A percentile compares a stretch with the other conserved stretches of the same genome.
Evolutionary conservation across 2,113 vertebrate species (phyloP).

Genomic region (Mormyrus iriodes): DNA sequence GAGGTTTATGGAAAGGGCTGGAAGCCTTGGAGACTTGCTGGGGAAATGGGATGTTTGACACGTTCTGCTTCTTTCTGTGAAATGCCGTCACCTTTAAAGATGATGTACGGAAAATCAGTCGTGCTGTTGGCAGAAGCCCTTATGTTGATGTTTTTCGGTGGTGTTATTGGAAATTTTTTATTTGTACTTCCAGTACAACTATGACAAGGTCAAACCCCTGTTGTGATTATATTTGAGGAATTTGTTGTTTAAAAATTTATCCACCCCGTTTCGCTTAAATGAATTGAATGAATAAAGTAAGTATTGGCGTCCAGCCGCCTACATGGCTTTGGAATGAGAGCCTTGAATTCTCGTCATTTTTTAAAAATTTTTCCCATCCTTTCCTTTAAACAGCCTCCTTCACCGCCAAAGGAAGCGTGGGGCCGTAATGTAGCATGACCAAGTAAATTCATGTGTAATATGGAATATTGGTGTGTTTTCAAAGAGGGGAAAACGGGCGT

Average conservation of each 20-base stretch:
- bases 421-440: background rate
- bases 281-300: background rate
- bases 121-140: background rate
- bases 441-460: background rate
- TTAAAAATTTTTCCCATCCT: background rate
- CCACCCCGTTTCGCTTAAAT: background rate
- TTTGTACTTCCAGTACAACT: background rate
- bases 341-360: slow-evolving; percentile 16
- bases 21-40: background rate
- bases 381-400: background rate
- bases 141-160: background rate
- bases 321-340: background rate
- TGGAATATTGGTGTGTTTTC: background rate
- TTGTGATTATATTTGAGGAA: background rate
- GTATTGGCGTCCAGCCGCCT: background rate
- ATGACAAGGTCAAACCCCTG: background rate
- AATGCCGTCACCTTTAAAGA: background rate
- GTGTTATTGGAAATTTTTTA: background rate
- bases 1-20: background rate
- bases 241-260: background rate
- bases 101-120: background rate
- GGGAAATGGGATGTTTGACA: background rate
- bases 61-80: background rate
- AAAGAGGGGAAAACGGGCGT: background rate
- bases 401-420: background rate